These are phyloP conservation scores for Phalacrocorax aristotelis DNA, from an alignment of 2,113 vertebrate species.

Conservation along the genomic window DNA sequence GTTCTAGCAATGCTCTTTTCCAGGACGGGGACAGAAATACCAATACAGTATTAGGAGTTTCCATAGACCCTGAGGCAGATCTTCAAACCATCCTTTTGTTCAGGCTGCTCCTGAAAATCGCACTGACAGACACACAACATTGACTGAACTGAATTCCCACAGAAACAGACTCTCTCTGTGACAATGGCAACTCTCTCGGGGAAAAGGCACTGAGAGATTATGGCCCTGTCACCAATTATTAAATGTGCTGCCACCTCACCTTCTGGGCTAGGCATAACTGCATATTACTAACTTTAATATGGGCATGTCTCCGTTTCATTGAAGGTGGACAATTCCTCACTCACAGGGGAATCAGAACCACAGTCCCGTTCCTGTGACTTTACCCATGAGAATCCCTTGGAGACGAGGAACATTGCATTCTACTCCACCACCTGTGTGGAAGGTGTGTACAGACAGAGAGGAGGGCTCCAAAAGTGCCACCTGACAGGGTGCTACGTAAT, in stretches of 20 bases:
- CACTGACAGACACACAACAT: neutral
- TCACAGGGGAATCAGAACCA: constrained; percentile 82
- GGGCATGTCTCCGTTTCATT: neutral
- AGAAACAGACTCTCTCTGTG: neutral
- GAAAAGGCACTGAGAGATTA: neutral
- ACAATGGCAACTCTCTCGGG: neutral
- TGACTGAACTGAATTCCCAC: neutral
- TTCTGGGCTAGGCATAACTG: neutral
- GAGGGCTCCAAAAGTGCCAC: neutral
- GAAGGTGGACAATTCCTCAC: constrained; percentile 83
- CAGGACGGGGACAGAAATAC: neutral
- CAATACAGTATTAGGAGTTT: neutral
- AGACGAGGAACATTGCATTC: constrained; percentile 81
- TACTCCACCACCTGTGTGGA: constrained; percentile 83
- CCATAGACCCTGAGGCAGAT: neutral
- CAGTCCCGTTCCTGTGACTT: constrained; percentile 78
- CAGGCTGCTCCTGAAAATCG: neutral
- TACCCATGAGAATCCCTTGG: constrained; percentile 78
- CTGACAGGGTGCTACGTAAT: neutral
- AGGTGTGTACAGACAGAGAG: constrained; percentile 51
- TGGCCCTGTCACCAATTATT: neutral
- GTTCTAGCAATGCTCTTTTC: neutral
- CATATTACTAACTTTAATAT: neutral
- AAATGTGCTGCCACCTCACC: neutral
- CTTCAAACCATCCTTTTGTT: neutral